Evolutionary conservation across 2,113 vertebrate species (phyloP).

Genomic region (Rhinolophus ferrumequinum): DNA sequence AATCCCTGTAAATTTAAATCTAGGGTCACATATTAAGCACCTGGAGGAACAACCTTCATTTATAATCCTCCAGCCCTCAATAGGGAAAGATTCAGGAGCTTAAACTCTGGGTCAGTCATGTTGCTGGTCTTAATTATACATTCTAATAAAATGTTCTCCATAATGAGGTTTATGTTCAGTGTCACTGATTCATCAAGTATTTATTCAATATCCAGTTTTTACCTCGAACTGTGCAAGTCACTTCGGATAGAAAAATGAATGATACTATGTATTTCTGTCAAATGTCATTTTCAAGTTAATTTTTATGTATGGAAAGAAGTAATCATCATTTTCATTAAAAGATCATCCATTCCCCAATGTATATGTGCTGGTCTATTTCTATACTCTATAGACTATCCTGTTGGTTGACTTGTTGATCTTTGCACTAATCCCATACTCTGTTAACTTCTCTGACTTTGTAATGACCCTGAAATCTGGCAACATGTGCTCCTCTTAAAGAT

Average conservation of each 20-base stretch:
- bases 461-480: background rate
- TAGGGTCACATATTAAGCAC: background rate
- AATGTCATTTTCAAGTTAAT: background rate
- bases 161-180: background rate
- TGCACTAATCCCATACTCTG: background rate
- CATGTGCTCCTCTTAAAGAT: background rate
- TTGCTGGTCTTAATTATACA: background rate
- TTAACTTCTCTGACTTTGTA: background rate
- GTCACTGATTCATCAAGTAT: background rate
- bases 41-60: background rate
- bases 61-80: background rate
- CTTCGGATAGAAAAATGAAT: background rate
- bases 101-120: background rate
- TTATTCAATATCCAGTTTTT: background rate
- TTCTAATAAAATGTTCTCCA: background rate
- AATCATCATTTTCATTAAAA: constrained; percentile 1
- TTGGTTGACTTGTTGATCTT: background rate
- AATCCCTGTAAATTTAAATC: background rate
- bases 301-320: constrained; percentile 1
- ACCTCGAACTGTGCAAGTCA: background rate
- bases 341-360: background rate
- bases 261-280: background rate
- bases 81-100: background rate
- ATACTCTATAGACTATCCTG: background rate
- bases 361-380: background rate